Base-by-base conservation (phyloP, 2,797 vertebrate species). In the Thripadectes ignobilis region DNA sequence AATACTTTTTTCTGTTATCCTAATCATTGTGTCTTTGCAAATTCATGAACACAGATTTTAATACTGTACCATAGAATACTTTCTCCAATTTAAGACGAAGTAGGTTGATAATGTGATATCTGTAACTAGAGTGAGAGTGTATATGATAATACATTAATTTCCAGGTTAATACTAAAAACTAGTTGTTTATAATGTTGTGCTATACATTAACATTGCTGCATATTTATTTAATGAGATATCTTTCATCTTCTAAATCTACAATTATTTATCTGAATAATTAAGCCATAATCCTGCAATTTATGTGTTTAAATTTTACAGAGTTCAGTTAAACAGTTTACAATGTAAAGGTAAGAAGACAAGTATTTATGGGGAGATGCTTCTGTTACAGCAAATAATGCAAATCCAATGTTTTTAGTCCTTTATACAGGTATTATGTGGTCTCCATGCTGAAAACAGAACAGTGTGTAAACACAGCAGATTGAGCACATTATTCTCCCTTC, bases 401-500 rank as follows among this genome's bases (percentile, higher is more conserved):
- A 83, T 83, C 72, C 49, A 45, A 1, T 75, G 41, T 17, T 82
- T 78, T 94, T 85, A 30, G 48, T 88, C 79, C 87, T 81, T 81
- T 43, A 43, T 71, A 73, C 57, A 63, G 82, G 30, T 41, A 63
- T 85, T 83, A 66, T 39, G 32, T 90, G 9, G 72, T 96, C 91
- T 92, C 68, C 58, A 32, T 91, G 71, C 72, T 87, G 72, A 91
- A 94, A 92, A 1, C 62, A 73, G n/a, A 87, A 29, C 48, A 19
- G 71, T 74, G 22, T 72, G 58, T 93, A 92, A 95, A 88, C 72
- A 77, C 12, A 89, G 38, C 65, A 83, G 85, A 85, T 75, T 96
- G 46, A 67, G 75, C 95, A 97, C 38, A 26, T 92, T 95, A 43
- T 96, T 94, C 68, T 85, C 65, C 78, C 85, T 80, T 88, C 58